Evolutionary conservation across 2,888 invertebrate species (phyloP).

Genomic region (Cancer borealis): DNA sequence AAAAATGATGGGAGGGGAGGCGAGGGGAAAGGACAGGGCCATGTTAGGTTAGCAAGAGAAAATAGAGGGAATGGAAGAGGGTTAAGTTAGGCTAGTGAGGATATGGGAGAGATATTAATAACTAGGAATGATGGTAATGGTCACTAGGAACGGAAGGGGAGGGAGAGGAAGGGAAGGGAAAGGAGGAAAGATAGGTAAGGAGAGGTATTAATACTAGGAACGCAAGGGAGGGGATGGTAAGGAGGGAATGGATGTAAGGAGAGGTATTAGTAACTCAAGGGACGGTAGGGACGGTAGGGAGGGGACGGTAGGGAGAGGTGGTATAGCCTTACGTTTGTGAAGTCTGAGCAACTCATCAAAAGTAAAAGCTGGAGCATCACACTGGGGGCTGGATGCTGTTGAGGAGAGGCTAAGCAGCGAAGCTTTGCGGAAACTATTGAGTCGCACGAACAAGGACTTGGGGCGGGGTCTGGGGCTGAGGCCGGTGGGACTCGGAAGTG

Average conservation of each 20-base stretch:
- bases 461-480: slow-evolving; percentile 77
- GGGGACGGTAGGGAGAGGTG: slow-evolving; percentile 16
- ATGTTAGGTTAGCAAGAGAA: background rate
- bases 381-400: slow-evolving; percentile 76
- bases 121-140: too few species aligned
- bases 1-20: too few species aligned
- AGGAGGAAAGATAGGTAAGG: too few species aligned
- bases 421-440: slow-evolving; percentile 77
- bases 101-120: background rate
- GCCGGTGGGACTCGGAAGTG: slow-evolving; percentile 77
- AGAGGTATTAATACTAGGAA: too few species aligned
- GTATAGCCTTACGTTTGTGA: slow-evolving; percentile 71
- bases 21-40: background rate
- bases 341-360: slow-evolving; percentile 75
- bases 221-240: too few species aligned
- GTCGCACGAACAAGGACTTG: slow-evolving; percentile 77
- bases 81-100: background rate
- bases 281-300: background rate
- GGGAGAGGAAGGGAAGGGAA: too few species aligned
- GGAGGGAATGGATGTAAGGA: too few species aligned
- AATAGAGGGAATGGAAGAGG: too few species aligned
- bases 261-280: background rate
- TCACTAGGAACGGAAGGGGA: too few species aligned
- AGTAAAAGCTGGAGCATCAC: slow-evolving; percentile 74
- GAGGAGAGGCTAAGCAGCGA: slow-evolving; percentile 77